Evolutionary conservation across 2,113 vertebrate genomes (phyloP), one percentile per base, ranked within the genome.

Genomic region (Neogobius melanostomus): DNA sequence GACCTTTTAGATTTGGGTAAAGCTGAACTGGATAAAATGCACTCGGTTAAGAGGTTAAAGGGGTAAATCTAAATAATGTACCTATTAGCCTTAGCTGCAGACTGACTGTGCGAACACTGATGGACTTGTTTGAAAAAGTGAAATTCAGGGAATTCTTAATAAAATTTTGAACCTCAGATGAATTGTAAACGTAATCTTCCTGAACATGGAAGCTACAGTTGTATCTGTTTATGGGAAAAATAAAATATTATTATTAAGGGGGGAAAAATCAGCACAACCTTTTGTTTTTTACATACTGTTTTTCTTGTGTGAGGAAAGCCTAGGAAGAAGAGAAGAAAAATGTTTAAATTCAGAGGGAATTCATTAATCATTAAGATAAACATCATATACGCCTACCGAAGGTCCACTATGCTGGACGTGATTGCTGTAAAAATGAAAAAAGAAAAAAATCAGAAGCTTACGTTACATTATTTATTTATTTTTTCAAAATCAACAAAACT

Each of bases 161-260:
- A 0, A 70, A 16, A 0, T 0, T 11, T 45, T 12, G 0, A 2
- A 52, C 65, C 50, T 81, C 76, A 14, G 7, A 66, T 28, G 79
- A 46, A 66, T 14, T 75, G 11, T 66, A 52, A 6, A 4, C 36
- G 14, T 15, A 42, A 21, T 16, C 12, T 7, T 71, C 74, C 68
- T 87, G 85, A 68, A 90, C 69, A 42, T 93, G 90, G 70, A 93
- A 93, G 69, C 52, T 61, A 63, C 87, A 90, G 17, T 64, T 8
- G 76, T 87, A 92, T 60, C 91, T 93, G 66, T 44, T 7, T 45
- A 72, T 12, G 57, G 82, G 17, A 73, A 15, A 68, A 7, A 56
- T 9, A 10, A 0, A 80, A 62, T 14, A 4, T 59, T 11, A 42
- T 28, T 57, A 16, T 8, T 8, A 36, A 11, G 11, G 11, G 1